phyloP scores from a whole-genome alignment of 2,888 invertebrate species.

The Pyrocoelia pectoralis region DNA sequence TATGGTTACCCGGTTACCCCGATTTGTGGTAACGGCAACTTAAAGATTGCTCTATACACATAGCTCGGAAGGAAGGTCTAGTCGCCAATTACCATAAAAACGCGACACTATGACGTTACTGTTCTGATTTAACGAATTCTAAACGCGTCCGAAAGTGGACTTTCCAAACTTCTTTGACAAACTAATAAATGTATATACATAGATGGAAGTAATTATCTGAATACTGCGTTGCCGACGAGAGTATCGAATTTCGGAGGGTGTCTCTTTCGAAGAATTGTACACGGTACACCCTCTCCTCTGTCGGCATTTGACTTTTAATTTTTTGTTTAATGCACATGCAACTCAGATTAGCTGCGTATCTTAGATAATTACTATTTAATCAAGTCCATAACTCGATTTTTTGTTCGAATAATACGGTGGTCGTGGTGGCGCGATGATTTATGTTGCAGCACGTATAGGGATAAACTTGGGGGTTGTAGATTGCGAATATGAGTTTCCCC shows the following conservation, averaged over 20 bases:
- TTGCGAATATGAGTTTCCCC: constrained; percentile 28
- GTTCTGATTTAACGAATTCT: constrained; percentile 25
- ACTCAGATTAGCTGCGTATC: constrained; percentile 6
- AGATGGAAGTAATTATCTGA: constrained; percentile 23
- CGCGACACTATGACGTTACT: constrained; percentile 26
- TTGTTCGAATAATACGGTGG: not conserved
- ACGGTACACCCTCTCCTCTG: constrained; percentile 30
- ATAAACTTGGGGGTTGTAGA: constrained; percentile 31
- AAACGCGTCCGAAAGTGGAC: constrained; percentile 26
- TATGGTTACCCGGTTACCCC: constrained; percentile 50
- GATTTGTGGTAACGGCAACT: constrained; percentile 41
- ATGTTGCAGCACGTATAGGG: constrained; percentile 16
- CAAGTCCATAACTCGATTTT: constrained; percentile 2
- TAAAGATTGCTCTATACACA: constrained; percentile 24
- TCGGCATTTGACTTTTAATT: constrained; percentile 20
- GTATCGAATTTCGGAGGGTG: constrained; percentile 34
- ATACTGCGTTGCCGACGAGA: constrained; percentile 20
- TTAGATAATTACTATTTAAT: constrained; percentile 23
- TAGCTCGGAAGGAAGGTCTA: constrained; percentile 31
- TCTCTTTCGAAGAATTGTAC: constrained; percentile 30
- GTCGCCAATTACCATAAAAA: constrained; percentile 33
- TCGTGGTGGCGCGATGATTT: constrained; percentile 16
- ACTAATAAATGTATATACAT: constrained; percentile 6
- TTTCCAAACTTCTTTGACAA: constrained; percentile 27
- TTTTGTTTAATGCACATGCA: constrained; percentile 2